Evolutionary conservation across 2,888 invertebrate species (phyloP).

Genomic region (Sarcophaga subvicina): DNA sequence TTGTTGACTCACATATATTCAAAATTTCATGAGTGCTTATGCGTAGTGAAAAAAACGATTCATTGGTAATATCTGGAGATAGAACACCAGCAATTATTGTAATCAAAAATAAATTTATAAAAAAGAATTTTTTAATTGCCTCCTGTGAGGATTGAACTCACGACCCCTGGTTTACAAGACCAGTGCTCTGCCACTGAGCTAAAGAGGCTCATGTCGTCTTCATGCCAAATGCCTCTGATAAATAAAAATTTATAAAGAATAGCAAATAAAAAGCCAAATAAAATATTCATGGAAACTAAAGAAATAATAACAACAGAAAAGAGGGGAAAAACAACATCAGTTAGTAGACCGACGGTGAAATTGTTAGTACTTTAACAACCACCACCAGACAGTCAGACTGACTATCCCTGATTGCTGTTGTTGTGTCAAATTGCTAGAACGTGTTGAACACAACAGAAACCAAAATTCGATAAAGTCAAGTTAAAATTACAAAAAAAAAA

Average conservation of each 20-base stretch:
- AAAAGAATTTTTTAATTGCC: conserved; percentile 53
- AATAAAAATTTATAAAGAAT: neutral
- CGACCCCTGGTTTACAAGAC: conserved; percentile 74
- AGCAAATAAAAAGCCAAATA: neutral
- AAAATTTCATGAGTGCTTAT: too few relatives aligned
- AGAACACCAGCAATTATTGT: too few relatives aligned
- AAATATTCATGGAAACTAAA: neutral
- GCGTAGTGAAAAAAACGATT: too few relatives aligned
- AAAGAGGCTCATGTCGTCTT: conserved; percentile 63
- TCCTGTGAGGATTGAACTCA: conserved; percentile 74
- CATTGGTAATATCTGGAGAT: too few relatives aligned
- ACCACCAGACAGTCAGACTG: conserved; percentile 4
- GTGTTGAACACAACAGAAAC: conserved; percentile 14
- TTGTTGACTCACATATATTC: too few relatives aligned
- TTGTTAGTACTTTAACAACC: neutral
- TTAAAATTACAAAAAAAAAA: conserved; percentile 18
- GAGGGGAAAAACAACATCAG: neutral
- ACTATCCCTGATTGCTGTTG: neutral
- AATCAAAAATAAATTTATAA: neutral
- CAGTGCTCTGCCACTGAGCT: conserved; percentile 73
- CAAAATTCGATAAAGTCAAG: conserved; percentile 45
- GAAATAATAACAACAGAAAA: neutral
- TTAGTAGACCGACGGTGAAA: neutral
- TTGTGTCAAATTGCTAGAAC: neutral
- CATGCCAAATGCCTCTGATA: neutral